A percentile compares a stretch with the other conserved stretches of the same genome.
phyloP scores from a whole-genome alignment of 2,888 invertebrate species.

The Eilema griseolum region DNA sequence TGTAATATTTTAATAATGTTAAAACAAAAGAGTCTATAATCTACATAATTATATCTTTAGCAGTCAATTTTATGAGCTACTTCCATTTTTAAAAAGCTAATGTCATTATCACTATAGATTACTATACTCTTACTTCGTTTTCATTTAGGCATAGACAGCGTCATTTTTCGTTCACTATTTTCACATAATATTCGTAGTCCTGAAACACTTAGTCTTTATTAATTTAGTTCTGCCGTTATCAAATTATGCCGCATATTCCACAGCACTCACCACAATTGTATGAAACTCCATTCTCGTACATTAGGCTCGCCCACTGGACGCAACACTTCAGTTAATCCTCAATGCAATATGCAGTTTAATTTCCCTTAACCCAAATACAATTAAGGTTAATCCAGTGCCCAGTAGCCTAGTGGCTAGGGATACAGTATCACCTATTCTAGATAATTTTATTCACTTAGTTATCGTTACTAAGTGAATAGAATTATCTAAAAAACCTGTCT shows the following conservation, averaged over 20 bases:
- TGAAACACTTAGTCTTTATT: neutral
- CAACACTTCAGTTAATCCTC: slow-evolving; percentile 24
- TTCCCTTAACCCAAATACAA: slow-evolving; percentile 40
- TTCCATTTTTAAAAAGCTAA: too few relatives aligned
- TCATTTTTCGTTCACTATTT: neutral
- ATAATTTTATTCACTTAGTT: neutral
- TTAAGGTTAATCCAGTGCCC: slow-evolving; percentile 34
- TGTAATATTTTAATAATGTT: too few relatives aligned
- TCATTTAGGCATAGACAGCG: too few relatives aligned
- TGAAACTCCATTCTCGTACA: slow-evolving; percentile 24
- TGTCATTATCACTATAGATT: too few relatives aligned
- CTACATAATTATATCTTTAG: too few relatives aligned
- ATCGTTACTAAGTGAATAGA: too few relatives aligned
- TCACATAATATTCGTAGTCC: too few relatives aligned
- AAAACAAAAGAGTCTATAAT: too few relatives aligned
- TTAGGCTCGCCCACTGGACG: slow-evolving; percentile 12
- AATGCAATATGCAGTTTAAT: slow-evolving; percentile 42
- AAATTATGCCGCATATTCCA: neutral
- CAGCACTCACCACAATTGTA: neutral
- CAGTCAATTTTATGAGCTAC: too few relatives aligned
- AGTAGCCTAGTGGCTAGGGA: slow-evolving; percentile 17
- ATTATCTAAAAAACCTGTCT: too few relatives aligned
- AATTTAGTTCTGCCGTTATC: neutral
- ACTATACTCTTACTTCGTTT: too few relatives aligned
- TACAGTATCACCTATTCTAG: neutral